phyloP scores from a whole-genome alignment of 1,140 invertebrate genomes.

The Nixonia krombeini region DNA sequence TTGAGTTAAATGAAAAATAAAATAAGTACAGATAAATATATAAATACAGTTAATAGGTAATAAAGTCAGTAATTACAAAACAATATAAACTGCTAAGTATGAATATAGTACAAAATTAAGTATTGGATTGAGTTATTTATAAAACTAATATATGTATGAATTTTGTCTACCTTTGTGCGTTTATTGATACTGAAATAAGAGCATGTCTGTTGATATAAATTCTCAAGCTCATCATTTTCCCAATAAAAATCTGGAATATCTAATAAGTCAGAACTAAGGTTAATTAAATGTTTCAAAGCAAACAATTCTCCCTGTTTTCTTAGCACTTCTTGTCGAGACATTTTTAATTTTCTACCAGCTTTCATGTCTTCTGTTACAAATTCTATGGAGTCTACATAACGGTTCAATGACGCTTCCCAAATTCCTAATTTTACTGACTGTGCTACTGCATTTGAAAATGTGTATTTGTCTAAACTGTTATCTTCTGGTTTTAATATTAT shows the following conservation, averaged over 20 bases:
- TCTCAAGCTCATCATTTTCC: slow-evolving; percentile 91
- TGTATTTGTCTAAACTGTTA: slow-evolving; percentile 80
- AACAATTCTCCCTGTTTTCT: slow-evolving; percentile 94
- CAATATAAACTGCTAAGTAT: too few species aligned
- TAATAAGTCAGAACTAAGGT: slow-evolving; percentile 92
- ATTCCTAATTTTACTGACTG: slow-evolving; percentile 93
- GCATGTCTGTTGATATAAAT: slow-evolving; percentile 84
- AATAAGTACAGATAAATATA: too few species aligned
- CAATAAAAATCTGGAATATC: slow-evolving; percentile 98
- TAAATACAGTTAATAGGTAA: too few species aligned
- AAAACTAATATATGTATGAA: too few species aligned
- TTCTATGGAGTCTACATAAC: slow-evolving; percentile 87
- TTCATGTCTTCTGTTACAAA: slow-evolving; percentile 87
- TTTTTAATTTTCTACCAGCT: slow-evolving; percentile 76
- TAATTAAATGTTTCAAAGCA: slow-evolving; percentile 89
- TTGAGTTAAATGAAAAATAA: too few species aligned
- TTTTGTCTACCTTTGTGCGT: slow-evolving; percentile 87
- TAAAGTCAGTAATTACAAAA: too few species aligned
- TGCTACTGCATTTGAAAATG: slow-evolving; percentile 91
- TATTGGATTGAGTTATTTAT: too few species aligned
- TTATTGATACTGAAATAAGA: slow-evolving; percentile 88
- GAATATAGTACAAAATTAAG: too few species aligned
- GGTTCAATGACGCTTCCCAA: slow-evolving; percentile 90
- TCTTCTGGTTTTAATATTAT: slow-evolving; percentile 70
- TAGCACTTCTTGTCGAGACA: slow-evolving; percentile 81